Base-by-base conservation (phyloP, 2,113 vertebrate species). In the Rhinolophus ferrumequinum region DNA sequence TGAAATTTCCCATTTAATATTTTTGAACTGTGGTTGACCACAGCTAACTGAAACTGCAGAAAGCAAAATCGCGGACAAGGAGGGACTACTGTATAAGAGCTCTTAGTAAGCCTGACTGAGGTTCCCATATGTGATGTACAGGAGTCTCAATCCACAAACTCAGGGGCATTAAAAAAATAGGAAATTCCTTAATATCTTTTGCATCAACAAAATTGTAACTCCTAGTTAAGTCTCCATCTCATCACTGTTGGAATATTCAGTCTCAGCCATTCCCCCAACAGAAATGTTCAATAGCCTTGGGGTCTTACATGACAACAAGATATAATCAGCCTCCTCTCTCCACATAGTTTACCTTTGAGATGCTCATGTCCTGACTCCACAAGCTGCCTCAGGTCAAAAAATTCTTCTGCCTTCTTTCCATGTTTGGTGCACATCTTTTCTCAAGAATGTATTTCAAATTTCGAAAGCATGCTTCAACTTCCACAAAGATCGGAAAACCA, bases 151-250 rank as follows among this genome's bases (percentile, higher is more conserved):
- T 30, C 41, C 35, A 93, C 52, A 92, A 83, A 77, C 7, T 90
- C n/a, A 72, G 19, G n/a, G 95, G 24, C 35, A 87, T 90, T 50
- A 50, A 79, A 81, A 92, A 70, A 52, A 56, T 35, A 88, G n/a
- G 2, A 93, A 64, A 90, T 87, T 90, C 38, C 33, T 93, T 87
- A 64, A 81, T 66, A 76, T 66, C 18, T 30, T 69, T 85, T 90
- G 47, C 38, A 93, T 79, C 62, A 82, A 41, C 52, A 89, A 93
- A 97, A 87, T 24, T 79, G 7, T 87, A 97, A 87, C 24, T 58
- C 33, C 47, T 77, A 77, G 6, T 82, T 76, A 86, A 90, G 76
- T n/a, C 10, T 76, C 54, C 26, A 35, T 93, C 93, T 93, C 69
- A 83, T 82, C 81, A 90, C 67, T 82, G 21, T 86, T 81, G 52